Evolutionary conservation across 2,113 vertebrate species (phyloP), one percentile per base, ranked within the genome.

Genomic region (Neodontobutis hainanensis): DNA sequence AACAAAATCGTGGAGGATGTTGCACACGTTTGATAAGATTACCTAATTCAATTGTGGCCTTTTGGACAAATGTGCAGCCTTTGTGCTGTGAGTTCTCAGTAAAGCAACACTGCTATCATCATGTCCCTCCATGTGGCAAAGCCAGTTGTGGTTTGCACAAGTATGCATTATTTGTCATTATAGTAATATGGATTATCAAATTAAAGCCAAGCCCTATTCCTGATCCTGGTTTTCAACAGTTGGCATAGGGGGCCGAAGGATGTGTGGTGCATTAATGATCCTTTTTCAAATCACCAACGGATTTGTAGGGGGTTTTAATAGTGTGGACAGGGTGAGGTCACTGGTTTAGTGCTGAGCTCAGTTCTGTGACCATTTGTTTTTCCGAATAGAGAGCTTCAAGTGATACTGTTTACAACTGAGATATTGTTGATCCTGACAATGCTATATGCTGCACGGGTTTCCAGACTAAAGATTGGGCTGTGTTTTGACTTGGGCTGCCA

Each of bases 151-250:
- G 44, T 60, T 63, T 75, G 61, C 68, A 71, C 50, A 71, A 62
- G 59, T 72, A 43, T 61, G 68, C 53, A 44, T 65, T 74, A 61
- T 81, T 74, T 79, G 46, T 19, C 69, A 46, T 51, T 63, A 61
- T 74, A 51, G 77, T 78, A 65, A 77, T 57, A 45, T 40, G 75
- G 76, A 81, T 88, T 87, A 84, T 76, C 44, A 69, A 69, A 84
- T 85, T 78, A 80, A 73, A 78, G 77, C 63, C 46, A n/a, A 63
- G 57, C 52, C 62, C 12, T 66, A 70, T 74, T 50, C 73, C 78
- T 63, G 59, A 46, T 58, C 32, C 77, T 36, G 57, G 44, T 73
- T 78, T 40, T 56, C 45, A 70, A 68, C 12, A 14, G 61, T 52
- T 68, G 47, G 43, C 65, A 49, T 56, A 65, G 42, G 19, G 40